These are phyloP conservation scores for Taenioides sp. DNA, from an alignment of 2,797 vertebrate genomes.

Conservation along the genomic window DNA sequence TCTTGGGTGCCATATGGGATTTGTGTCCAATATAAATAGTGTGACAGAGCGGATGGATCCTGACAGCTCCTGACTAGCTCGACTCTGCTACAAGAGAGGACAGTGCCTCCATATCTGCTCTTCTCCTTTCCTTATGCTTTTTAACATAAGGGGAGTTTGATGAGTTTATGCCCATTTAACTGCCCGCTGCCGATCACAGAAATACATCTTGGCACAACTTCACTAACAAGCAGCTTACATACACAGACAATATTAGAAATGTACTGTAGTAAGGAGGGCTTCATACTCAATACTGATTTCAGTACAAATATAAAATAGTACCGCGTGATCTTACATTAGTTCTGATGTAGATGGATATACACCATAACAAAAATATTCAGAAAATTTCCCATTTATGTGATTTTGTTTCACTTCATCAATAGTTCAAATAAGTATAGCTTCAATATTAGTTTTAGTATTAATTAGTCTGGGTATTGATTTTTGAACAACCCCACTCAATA, in stretches of 20 bases:
- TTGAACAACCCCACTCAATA: too few relatives aligned
- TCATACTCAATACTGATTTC: too few relatives aligned
- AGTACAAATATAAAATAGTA: too few relatives aligned
- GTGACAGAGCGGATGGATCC: constrained; percentile 48
- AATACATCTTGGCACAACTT: not conserved
- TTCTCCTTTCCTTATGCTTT: constrained; percentile 8
- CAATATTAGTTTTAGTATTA: too few relatives aligned
- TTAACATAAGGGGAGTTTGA: not conserved
- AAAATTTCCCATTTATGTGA: too few relatives aligned
- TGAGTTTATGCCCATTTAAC: not conserved
- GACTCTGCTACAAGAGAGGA: constrained; percentile 23
- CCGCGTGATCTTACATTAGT: too few relatives aligned
- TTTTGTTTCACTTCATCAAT: too few relatives aligned
- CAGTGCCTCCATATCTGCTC: not conserved
- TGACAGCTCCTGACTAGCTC: constrained; percentile 38
- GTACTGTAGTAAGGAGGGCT: not conserved
- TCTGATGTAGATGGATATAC: too few relatives aligned
- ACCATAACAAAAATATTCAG: too few relatives aligned
- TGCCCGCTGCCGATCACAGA: not conserved
- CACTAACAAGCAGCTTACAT: not conserved
- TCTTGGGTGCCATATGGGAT: constrained; percentile 42
- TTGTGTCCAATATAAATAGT: constrained; percentile 61
- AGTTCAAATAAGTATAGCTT: too few relatives aligned
- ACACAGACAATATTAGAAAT: not conserved
- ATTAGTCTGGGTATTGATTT: too few relatives aligned